Evolutionary conservation across 2,797 vertebrate species (phyloP), one percentile per base, ranked within the genome.

Genomic region (Zonotrichia albicollis): DNA sequence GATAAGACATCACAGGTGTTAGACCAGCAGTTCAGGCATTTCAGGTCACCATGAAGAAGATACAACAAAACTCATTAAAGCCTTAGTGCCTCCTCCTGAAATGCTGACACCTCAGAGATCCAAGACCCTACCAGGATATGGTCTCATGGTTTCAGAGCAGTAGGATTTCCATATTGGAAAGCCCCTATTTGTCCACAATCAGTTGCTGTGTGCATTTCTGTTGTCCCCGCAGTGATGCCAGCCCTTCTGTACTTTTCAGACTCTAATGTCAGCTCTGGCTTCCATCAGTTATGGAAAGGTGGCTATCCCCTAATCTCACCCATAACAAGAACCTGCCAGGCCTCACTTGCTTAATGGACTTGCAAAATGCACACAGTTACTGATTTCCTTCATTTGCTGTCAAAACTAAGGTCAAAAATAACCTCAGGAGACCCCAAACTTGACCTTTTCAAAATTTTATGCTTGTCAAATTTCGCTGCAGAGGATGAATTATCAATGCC

Each of bases 401-500:
- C 96, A 97, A 94, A 93, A 76, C 32, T 79, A 81, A 96, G 93
- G 94, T 95, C 80, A 97, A 92, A 96, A 94, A 91, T 72, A 94
- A 82, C 72, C 82, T 38, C 61, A 71, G 70, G 89, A 73, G 87
- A 81, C 83, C 85, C 66, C 79, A 89, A 83, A 95, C 72, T 94
- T 89, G 95, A 76, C 84, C 84, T 96, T 96, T 95, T 96, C 86
- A 93, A 95, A 93, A 95, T 95, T 86, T 91, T 78, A 87, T 93
- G 86, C 91, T 94, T 97, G 96, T 96, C 94, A 96, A 66, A 94
- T 54, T 68, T 96, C 88, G 84, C 76, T 90, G 75, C 86, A 94
- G 95, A 90, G 76, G 92, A 94, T 81, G 84, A 94, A 96, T 94
- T 93, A 84, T 45, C 94, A 90, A 38, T 65, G 62, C 51, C 91